Conservation (phyloP, 2,797 vertebrate genomes). For the Muscicapa comitata region DNA sequence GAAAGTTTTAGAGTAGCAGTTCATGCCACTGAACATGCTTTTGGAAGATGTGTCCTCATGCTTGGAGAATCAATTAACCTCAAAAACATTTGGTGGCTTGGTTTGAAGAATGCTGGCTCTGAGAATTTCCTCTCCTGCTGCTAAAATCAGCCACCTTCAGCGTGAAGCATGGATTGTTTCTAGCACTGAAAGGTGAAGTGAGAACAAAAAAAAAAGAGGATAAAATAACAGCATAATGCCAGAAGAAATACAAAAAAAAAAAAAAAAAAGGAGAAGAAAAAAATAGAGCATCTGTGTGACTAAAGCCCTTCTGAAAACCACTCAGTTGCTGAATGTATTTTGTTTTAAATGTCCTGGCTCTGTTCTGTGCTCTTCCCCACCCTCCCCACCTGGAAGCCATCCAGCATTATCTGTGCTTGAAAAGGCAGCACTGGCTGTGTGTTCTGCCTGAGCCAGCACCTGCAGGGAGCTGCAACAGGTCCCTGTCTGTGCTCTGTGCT, state of each 20-base stretch:
- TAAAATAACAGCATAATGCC: neutral
- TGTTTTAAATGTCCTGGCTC: neutral
- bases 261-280: no score
- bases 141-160: neutral
- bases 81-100: neutral
- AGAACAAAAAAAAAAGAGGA: neutral
- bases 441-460: neutral
- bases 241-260: neutral
- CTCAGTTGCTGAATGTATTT: neutral
- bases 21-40: neutral
- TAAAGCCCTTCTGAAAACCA: neutral
- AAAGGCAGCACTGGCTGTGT: neutral
- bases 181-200: neutral
- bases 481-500: rapidly evolving
- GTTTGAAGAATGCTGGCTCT: neutral
- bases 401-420: neutral
- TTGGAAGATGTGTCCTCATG: neutral
- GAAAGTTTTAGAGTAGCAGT: neutral
- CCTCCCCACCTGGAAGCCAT: neutral
- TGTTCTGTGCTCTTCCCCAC: neutral
- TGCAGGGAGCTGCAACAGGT: neutral
- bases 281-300: neutral
- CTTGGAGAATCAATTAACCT: neutral
- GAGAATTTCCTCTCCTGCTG: neutral
- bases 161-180: neutral